Conservation (phyloP, 2,113 vertebrate genomes). For the Halcyon malimbica region DNA sequence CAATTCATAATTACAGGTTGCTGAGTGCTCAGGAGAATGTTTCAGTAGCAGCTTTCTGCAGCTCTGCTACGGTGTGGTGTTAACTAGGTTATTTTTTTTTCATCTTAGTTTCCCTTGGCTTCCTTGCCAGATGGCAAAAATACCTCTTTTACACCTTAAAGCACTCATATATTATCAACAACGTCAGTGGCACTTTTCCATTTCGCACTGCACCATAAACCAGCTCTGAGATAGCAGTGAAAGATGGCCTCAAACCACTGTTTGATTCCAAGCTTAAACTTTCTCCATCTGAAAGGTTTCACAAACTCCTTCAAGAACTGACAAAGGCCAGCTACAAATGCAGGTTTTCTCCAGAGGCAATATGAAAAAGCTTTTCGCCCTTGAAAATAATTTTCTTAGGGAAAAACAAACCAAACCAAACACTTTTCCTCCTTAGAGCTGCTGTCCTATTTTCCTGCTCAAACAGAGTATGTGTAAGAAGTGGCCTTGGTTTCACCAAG, state of each 20-base stretch:
- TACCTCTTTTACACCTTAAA: background rate
- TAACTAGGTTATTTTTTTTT: background rate
- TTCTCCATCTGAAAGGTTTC: background rate
- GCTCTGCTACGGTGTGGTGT: background rate
- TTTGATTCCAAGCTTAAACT: background rate
- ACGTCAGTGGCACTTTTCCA: background rate
- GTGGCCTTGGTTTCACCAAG: background rate
- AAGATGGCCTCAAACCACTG: background rate
- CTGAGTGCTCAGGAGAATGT: background rate
- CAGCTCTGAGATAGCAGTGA: background rate
- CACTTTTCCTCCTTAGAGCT: background rate
- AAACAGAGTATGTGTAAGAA: background rate
- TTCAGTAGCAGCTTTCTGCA: background rate
- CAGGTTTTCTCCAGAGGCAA: background rate
- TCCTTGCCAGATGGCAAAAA: conserved; percentile 28
- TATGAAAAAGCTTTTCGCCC: background rate
- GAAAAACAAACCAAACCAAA: background rate
- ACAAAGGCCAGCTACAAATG: background rate
- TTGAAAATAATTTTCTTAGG: background rate
- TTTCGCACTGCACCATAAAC: background rate
- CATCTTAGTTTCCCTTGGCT: background rate
- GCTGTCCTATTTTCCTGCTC: background rate
- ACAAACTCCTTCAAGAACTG: background rate
- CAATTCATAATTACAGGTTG: conserved; percentile 54
- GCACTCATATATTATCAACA: background rate